A percentile compares a stretch with the other conserved stretches of the same genome.
Evolutionary conservation across 2,113 vertebrate genomes (phyloP).

Genomic region (Melanostigma gelatinosum): DNA sequence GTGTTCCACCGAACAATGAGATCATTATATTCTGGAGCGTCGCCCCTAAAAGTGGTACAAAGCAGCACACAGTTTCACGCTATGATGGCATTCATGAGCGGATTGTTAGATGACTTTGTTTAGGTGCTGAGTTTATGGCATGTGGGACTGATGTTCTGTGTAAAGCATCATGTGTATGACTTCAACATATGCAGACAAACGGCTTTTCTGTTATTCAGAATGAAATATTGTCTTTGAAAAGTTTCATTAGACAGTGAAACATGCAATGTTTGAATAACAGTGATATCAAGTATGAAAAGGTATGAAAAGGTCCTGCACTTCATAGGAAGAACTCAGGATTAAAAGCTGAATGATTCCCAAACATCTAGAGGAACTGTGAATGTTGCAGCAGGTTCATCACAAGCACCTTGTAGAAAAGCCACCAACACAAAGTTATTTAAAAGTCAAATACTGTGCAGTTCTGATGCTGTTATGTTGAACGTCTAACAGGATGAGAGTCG

Average conservation of each 20-base stretch:
- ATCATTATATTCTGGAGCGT: conserved; percentile 62
- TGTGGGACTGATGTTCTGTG: conserved; percentile 30
- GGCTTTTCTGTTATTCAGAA: conserved; percentile 16
- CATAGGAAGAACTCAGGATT: too few species aligned
- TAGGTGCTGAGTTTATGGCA: conserved; percentile 58
- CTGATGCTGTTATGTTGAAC: too few species aligned
- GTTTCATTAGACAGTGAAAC: conserved; percentile 27
- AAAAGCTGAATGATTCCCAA: too few species aligned
- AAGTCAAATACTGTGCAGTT: too few species aligned
- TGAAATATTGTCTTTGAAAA: not conserved
- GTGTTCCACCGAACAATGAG: conserved; percentile 74
- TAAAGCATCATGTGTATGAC: conserved; percentile 25
- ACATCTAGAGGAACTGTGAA: too few species aligned
- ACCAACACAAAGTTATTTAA: too few species aligned
- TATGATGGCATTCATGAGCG: conserved; percentile 57
- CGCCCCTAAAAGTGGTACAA: conserved; percentile 23
- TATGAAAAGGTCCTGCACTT: too few species aligned
- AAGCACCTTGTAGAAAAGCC: too few species aligned
- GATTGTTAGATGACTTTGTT: conserved; percentile 58
- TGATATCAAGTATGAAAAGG: not conserved
- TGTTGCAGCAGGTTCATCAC: too few species aligned
- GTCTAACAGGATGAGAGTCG: too few species aligned
- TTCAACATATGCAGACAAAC: conserved; percentile 25
- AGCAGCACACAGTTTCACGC: conserved; percentile 58
- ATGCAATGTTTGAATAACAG: conserved; percentile 19